Evolutionary conservation across 2,797 vertebrate genomes (phyloP).

Genomic region (Pipistrellus pygmaeus): DNA sequence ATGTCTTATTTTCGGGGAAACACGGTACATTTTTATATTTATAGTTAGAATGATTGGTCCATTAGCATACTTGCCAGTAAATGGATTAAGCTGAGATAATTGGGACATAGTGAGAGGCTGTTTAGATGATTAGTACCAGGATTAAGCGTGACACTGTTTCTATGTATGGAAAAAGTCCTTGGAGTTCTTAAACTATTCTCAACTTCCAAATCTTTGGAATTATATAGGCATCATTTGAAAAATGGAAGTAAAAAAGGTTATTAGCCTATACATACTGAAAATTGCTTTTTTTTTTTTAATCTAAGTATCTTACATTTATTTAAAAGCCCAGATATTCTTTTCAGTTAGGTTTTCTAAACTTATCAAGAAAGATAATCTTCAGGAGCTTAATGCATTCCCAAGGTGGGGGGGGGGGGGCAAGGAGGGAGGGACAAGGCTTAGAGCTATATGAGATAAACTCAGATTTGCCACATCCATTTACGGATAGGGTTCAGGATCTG

Average conservation of each 20-base stretch:
- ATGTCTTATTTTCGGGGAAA: no score
- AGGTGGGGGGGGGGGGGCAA: not conserved
- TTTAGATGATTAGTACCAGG: not conserved
- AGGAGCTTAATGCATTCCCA: conserved; percentile 10
- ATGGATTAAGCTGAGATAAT: not conserved
- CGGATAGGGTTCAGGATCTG: no score
- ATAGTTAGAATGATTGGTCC: not conserved
- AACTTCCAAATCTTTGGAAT: not conserved
- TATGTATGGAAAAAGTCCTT: not conserved
- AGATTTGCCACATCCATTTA: not conserved
- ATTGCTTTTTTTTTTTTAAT: conserved; percentile 56
- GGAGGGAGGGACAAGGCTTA: not conserved
- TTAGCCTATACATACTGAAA: not conserved
- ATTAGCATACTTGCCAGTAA: not conserved
- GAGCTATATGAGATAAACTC: not conserved
- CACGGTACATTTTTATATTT: not conserved
- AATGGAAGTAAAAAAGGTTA: not conserved
- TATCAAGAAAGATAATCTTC: conserved; percentile 16
- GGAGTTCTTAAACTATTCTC: not conserved
- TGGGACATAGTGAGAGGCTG: not conserved
- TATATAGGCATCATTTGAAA: conserved; percentile 16
- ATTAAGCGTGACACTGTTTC: not conserved
- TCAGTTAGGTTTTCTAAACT: conserved; percentile 30
- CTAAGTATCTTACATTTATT: conserved; percentile 3
- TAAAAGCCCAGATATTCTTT: conserved; percentile 31